phyloP scores from a whole-genome alignment of 2,797 vertebrate species.

The Takifugu ocellatus region DNA sequence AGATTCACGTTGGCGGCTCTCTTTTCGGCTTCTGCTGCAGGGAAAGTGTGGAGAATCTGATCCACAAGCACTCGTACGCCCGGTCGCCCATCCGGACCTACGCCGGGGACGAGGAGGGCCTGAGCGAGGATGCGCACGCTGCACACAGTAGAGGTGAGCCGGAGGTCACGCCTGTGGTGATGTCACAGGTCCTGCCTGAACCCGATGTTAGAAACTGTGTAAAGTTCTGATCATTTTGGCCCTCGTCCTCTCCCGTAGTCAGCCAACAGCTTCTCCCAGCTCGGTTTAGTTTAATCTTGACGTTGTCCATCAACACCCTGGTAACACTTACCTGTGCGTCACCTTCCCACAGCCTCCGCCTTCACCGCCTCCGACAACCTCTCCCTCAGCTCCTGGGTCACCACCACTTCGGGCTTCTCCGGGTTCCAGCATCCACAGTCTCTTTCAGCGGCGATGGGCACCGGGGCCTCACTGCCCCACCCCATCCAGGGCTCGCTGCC shows the following conservation, averaged over 20 bases:
- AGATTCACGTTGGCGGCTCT: slow-evolving; percentile 73
- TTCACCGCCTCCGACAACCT: slow-evolving; percentile 95
- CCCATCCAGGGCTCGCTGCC: slow-evolving; percentile 95
- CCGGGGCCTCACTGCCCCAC: slow-evolving; percentile 85
- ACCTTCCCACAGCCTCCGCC: slow-evolving; percentile 81
- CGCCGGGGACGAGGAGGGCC: slow-evolving; percentile 87
- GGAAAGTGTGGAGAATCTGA: slow-evolving; percentile 98
- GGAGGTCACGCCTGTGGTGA: not conserved
- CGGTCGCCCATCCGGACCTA: slow-evolving; percentile 96
- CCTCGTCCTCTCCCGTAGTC: too few relatives aligned
- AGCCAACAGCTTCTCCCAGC: too few relatives aligned
- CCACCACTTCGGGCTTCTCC: slow-evolving; percentile 87
- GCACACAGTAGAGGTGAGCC: slow-evolving; percentile 85
- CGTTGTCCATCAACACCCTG: too few relatives aligned
- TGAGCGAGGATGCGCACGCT: slow-evolving; percentile 85
- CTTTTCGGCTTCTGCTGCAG: slow-evolving; percentile 80
- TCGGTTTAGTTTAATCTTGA: too few relatives aligned
- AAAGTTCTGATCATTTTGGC: too few relatives aligned
- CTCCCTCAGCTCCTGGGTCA: slow-evolving; percentile 96
- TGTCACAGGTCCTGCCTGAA: not conserved
- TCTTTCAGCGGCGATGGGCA: slow-evolving; percentile 85
- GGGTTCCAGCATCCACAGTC: slow-evolving; percentile 95
- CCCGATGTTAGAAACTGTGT: too few relatives aligned
- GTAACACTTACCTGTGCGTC: too few relatives aligned
- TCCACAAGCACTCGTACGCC: slow-evolving; percentile 99